phyloP scores from a whole-genome alignment of 2,888 invertebrate genomes.

The Amaurobius ferox region DNA sequence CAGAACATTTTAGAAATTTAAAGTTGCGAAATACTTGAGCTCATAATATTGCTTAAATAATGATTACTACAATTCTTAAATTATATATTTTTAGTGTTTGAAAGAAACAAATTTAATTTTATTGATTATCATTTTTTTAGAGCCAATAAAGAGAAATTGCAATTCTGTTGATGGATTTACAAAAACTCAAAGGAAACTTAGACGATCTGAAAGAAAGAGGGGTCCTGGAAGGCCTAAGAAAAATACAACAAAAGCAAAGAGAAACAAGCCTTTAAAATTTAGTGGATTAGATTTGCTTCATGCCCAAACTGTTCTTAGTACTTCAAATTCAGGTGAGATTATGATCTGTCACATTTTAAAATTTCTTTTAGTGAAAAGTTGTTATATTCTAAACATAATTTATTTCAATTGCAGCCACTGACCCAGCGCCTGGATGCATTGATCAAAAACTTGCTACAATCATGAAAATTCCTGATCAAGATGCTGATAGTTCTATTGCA shows the following conservation, averaged over 20 bases:
- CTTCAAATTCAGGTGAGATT: slow-evolving; percentile 83
- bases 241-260: slow-evolving; percentile 77
- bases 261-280: slow-evolving; percentile 83
- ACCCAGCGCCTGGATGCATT: slow-evolving; percentile 91
- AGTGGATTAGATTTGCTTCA: slow-evolving; percentile 92
- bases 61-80: too few species aligned
- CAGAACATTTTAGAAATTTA: too few species aligned
- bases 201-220: slow-evolving; percentile 68
- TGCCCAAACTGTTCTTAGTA: slow-evolving; percentile 91
- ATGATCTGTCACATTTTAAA: not conserved
- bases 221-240: slow-evolving; percentile 75
- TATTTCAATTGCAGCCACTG: slow-evolving; percentile 26
- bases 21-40: too few species aligned
- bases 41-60: too few species aligned
- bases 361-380: not conserved
- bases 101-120: not conserved
- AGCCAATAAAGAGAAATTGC: slow-evolving; percentile 59
- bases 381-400: not conserved
- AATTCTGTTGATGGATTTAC: slow-evolving; percentile 37
- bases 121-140: slow-evolving; percentile 17
- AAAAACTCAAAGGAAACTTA: slow-evolving; percentile 48
- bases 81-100: too few species aligned
- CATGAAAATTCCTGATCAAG: slow-evolving; percentile 7
- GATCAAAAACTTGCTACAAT: slow-evolving; percentile 86
- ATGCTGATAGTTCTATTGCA: slow-evolving; percentile 78